Base-by-base conservation (phyloP, 1,140 invertebrate genomes). In the Drosophila parvula region DNA sequence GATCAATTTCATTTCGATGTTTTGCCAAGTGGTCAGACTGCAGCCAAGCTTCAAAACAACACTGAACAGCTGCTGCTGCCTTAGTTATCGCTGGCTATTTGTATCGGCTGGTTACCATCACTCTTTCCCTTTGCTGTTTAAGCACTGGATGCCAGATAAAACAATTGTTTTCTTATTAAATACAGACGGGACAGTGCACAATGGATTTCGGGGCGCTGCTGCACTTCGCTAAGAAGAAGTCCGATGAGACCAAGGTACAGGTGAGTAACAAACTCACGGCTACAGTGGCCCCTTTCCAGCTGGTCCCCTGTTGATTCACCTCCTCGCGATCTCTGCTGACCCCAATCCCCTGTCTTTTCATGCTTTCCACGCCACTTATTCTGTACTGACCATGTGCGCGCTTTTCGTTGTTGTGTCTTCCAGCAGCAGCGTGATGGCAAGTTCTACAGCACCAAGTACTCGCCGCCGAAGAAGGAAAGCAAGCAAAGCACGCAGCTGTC, bases 391-490 rank as follows among this genome's bases (percentile, higher is more conserved):
- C 48, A 51, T 51, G 48, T 51, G 48, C 48, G 5, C 48, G 28
- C 30, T 18, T 32, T 50, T 9, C 8, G 44, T 11, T 10, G 18
- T 4, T 51, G 10, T 22, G 50, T 18, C 22, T 12, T 9, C 16
- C 32, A 53, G 50, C 50, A 38, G 50, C 51, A n/a, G 22, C 22
- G 18, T 92, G 58, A 94, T 78, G 82, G 92, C 12, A 93, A 94
- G 59, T 96, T 94, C 83, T 97, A 97, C 79, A 95, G 94, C 79
- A 96, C 96, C 0, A 95, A 95, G 76, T 96, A 96, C 91, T 93
- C 95, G 47, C 95, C 96, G n/a, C 95, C 96, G 0, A 97, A 97
- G 90, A 97, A 97, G 83, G 94, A 95, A 61, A 93, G 94, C 53
- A 96, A 95, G 70, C 94, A 94, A 34, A 94, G 94, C 64, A 93